Evolutionary conservation across 2,113 vertebrate genomes (phyloP).

Genomic region (Odocoileus virginianus): DNA sequence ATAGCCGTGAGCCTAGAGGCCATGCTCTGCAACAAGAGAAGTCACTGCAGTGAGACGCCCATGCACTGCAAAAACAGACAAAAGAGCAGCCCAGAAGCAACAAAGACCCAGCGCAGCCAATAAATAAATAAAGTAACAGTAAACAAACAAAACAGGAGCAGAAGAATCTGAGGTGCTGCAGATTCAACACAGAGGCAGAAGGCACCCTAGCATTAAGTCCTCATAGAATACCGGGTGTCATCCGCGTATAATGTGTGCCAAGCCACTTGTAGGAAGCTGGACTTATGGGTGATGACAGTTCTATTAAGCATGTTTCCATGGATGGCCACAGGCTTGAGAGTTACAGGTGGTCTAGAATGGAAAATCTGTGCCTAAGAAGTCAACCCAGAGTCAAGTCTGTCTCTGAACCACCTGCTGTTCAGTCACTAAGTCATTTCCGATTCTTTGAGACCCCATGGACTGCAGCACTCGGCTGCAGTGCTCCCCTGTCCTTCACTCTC

Average conservation of each 20-base stretch:
- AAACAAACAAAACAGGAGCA: neutral
- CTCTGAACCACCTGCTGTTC: neutral
- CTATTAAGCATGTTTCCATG: neutral
- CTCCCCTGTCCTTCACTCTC: neutral
- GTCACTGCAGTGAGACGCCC: neutral
- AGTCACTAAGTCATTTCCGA: no score
- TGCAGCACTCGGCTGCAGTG: neutral
- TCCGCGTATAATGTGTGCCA: neutral
- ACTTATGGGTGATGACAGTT: neutral
- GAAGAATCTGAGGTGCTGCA: neutral
- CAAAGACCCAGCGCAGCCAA: neutral
- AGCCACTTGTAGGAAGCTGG: no score
- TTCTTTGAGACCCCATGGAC: neutral
- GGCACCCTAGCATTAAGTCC: neutral
- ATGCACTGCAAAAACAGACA: neutral
- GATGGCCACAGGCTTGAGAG: neutral
- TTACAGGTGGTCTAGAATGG: neutral
- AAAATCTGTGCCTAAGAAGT: neutral
- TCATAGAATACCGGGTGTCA: fast-evolving
- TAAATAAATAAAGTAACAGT: neutral
- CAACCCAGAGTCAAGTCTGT: neutral
- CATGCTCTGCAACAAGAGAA: neutral
- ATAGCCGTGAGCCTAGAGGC: neutral
- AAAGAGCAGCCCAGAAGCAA: neutral
- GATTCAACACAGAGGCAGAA: neutral